Evolutionary conservation across 2,113 vertebrate genomes (phyloP).

Genomic region (Ceyx margarethae): DNA sequence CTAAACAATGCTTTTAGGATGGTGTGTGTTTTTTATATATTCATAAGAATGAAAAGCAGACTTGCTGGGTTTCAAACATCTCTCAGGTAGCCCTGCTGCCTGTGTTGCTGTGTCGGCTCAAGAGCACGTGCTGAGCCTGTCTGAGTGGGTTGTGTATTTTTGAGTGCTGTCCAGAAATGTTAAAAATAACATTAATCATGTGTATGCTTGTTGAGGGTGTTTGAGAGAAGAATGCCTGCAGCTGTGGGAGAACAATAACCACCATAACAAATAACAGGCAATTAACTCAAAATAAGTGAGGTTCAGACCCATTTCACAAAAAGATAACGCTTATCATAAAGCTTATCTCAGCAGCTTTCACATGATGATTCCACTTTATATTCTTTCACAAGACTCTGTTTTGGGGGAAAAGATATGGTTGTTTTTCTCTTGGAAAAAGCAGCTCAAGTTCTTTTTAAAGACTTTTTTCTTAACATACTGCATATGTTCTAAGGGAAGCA

Average conservation of each 20-base stretch:
- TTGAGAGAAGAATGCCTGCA: conserved; percentile 54
- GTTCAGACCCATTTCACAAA: not conserved
- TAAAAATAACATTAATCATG: conserved; percentile 60
- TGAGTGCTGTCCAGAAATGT: conserved; percentile 44
- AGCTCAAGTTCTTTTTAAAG: conserved; percentile 11
- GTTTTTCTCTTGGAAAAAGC: conserved; percentile 9
- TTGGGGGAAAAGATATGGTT: not conserved
- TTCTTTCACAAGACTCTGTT: conserved; percentile 7
- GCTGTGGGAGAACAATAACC: conserved; percentile 45
- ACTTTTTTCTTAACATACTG: not conserved
- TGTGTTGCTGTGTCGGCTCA: accelerated
- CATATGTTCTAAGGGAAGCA: not conserved
- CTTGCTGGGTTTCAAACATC: not conserved
- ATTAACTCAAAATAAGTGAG: conserved; percentile 22
- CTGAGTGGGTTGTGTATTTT: conserved; percentile 6
- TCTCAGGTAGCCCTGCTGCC: not conserved
- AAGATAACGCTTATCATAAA: not conserved
- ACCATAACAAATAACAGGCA: conserved; percentile 6
- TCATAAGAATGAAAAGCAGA: not conserved
- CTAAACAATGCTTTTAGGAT: not conserved
- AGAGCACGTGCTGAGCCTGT: not conserved
- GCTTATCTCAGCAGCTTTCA: conserved; percentile 42
- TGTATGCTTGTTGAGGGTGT: not conserved
- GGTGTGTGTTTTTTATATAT: not conserved
- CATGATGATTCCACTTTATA: not conserved